Conservation (phyloP, 2,113 vertebrate genomes). For the Gnathonemus longibarbis region DNA sequence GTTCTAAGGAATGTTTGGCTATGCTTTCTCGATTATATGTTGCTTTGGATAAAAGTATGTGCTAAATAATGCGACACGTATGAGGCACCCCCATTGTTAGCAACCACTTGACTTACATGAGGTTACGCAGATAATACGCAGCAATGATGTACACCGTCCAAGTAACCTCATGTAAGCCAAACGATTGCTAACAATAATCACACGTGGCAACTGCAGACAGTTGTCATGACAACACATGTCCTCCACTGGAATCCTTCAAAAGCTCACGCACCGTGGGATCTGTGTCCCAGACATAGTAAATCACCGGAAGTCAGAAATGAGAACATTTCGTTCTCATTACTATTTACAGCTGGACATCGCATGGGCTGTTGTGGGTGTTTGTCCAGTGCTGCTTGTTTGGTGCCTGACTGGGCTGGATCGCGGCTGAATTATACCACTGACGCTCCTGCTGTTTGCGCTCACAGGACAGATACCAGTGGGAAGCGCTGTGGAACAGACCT, state of each 20-base stretch:
- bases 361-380: neutral
- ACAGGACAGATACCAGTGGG: neutral
- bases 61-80: neutral
- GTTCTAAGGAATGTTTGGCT: neutral
- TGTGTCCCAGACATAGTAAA: neutral
- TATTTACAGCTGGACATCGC: neutral
- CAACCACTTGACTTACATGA: neutral
- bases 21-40: neutral
- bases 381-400: neutral
- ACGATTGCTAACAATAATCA: neutral
- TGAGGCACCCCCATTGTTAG: neutral
- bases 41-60: neutral
- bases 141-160: neutral
- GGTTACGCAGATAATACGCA: neutral
- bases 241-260: neutral
- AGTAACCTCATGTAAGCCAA: neutral
- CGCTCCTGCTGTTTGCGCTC: neutral
- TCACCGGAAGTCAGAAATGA: neutral
- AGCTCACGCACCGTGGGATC: neutral
- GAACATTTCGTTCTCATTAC: neutral
- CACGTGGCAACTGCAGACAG: neutral
- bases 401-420: neutral
- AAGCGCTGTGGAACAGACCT: neutral
- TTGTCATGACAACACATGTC: conserved; percentile 10
- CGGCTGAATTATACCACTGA: neutral